A percentile compares a stretch with the other conserved stretches of the same genome.
Evolutionary conservation across 2,797 vertebrate genomes (phyloP).

Genomic region (Gymnopithys bicolor): DNA sequence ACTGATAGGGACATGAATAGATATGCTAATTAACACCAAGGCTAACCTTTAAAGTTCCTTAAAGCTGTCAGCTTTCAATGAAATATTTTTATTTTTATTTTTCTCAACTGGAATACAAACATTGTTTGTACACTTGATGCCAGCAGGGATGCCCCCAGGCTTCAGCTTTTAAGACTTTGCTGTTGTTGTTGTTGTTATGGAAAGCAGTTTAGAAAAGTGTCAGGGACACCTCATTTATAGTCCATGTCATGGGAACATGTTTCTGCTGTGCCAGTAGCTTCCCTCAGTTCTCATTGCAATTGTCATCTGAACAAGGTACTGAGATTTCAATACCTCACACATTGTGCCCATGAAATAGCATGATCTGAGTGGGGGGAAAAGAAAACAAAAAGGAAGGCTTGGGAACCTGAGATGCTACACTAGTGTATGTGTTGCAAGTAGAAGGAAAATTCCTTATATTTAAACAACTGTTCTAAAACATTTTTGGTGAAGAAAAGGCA

Average conservation of each 20-base stretch:
- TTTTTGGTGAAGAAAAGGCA: background rate
- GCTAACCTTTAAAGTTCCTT: constrained; percentile 80
- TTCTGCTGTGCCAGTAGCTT: constrained; percentile 23
- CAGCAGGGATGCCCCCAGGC: constrained; percentile 40
- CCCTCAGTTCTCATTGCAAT: constrained; percentile 20
- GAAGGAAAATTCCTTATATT: background rate
- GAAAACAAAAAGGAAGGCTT: background rate
- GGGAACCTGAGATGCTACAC: background rate
- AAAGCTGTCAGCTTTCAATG: constrained; percentile 77
- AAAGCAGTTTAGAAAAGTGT: constrained; percentile 57
- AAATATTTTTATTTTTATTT: constrained; percentile 76
- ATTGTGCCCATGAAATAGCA: background rate
- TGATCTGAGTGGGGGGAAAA: background rate
- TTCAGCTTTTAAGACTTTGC: constrained; percentile 4
- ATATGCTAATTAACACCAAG: constrained; percentile 76
- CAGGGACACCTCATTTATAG: constrained; percentile 27
- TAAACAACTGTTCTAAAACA: background rate
- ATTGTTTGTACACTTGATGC: constrained; percentile 73
- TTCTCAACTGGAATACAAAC: constrained; percentile 72
- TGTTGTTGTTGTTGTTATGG: background rate
- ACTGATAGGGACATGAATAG: constrained; percentile 79
- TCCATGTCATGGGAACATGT: background rate
- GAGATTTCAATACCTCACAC: constrained; percentile 5
- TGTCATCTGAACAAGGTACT: background rate
- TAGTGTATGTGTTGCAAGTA: background rate